phyloP scores from a whole-genome alignment of 2,797 vertebrate species.

The Acipenser transmontanus region DNA sequence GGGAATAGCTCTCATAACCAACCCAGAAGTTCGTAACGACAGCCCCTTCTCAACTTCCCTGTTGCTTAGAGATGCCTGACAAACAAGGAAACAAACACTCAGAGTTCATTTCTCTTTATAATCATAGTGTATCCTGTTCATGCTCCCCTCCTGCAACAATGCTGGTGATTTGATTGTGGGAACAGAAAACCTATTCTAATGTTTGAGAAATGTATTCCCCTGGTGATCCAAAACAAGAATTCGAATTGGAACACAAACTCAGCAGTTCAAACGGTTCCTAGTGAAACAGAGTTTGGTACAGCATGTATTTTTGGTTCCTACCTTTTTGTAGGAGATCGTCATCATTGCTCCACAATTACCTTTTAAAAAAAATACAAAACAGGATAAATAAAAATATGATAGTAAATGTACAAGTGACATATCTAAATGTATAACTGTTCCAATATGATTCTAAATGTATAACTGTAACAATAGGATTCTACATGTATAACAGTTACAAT shows the following conservation, averaged over 20 bases:
- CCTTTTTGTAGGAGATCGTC: conserved; percentile 75
- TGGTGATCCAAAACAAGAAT: too few relatives aligned
- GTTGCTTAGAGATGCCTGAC: conserved; percentile 74
- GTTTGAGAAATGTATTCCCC: not conserved
- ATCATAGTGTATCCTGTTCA: not conserved
- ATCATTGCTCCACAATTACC: conserved; percentile 61
- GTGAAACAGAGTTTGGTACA: not conserved
- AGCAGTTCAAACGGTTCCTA: fast-evolving
- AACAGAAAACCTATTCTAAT: not conserved
- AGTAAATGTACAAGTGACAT: not conserved
- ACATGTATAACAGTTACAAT: too few relatives aligned
- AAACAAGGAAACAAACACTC: conserved; percentile 10
- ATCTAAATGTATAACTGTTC: too few relatives aligned
- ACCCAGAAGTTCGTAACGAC: conserved; percentile 60
- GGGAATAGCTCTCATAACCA: conserved; percentile 73
- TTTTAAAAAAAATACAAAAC: conserved; percentile 44
- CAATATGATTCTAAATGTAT: too few relatives aligned
- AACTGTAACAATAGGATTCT: too few relatives aligned
- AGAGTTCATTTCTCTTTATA: not conserved
- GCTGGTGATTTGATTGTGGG: not conserved
- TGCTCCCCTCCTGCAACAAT: too few relatives aligned
- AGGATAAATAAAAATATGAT: not conserved
- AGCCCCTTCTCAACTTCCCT: conserved; percentile 56
- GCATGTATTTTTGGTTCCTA: conserved; percentile 28
- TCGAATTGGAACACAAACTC: not conserved